Evolutionary conservation across 2,888 invertebrate genomes (phyloP).

Genomic region (Agriopis leucophaearia): DNA sequence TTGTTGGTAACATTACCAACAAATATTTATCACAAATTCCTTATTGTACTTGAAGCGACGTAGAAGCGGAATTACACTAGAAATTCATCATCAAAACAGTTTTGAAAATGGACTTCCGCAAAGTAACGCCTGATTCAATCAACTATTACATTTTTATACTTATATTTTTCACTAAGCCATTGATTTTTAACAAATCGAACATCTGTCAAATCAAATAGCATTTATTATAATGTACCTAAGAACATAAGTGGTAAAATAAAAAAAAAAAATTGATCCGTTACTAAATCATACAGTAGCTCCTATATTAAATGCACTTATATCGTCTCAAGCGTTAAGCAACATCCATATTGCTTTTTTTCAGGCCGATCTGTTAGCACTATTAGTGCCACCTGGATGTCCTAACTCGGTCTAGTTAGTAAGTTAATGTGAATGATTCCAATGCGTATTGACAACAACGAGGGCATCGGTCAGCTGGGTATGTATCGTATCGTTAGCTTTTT

Average conservation of each 20-base stretch:
- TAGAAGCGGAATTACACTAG: too few relatives aligned
- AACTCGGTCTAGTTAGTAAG: conserved; percentile 51
- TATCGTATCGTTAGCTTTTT: too few relatives aligned
- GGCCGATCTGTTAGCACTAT: conserved; percentile 54
- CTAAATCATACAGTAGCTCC: background rate
- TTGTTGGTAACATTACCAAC: too few relatives aligned
- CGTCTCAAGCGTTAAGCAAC: conserved; percentile 25
- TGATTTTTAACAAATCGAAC: too few relatives aligned
- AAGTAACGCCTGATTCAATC: too few relatives aligned
- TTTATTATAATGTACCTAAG: background rate
- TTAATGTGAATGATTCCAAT: conserved; percentile 63
- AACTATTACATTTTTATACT: too few relatives aligned
- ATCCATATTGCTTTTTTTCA: conserved; percentile 18
- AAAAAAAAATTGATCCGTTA: background rate
- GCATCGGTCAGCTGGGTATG: background rate
- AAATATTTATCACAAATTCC: too few relatives aligned
- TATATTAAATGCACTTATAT: conserved; percentile 10
- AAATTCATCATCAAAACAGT: too few relatives aligned
- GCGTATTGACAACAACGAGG: conserved; percentile 32
- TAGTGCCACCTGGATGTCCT: conserved; percentile 51
- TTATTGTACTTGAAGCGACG: too few relatives aligned
- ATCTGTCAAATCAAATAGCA: too few relatives aligned
- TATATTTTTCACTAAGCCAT: too few relatives aligned
- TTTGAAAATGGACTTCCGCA: too few relatives aligned
- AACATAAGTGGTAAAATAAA: background rate